Percentiles rank a stretch among this genome's conserved stretches.
Conservation (phyloP, 2,888 invertebrate species). For the Podotricha telesiphe region DNA sequence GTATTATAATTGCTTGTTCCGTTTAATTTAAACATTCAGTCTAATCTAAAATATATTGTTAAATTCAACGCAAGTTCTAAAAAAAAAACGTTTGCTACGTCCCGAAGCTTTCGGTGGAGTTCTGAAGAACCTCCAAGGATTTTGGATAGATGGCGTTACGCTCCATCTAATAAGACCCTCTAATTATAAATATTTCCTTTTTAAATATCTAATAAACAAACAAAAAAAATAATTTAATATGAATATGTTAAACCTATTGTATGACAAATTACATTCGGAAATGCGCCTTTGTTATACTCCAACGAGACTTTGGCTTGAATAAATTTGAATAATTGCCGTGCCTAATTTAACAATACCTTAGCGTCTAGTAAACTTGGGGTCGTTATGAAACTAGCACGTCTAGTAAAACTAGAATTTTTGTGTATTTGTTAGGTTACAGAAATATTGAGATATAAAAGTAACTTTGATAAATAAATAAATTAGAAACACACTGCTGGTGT, state of each 20-base stretch:
- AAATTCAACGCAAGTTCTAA: not conserved
- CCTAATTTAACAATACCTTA: conserved; percentile 35
- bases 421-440: not conserved
- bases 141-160: conserved; percentile 82
- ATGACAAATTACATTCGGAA: not conserved
- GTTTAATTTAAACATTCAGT: not conserved
- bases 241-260: conserved; percentile 9
- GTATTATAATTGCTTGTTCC: not conserved
- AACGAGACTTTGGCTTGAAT: conserved; percentile 55
- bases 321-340: conserved; percentile 60
- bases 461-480: not conserved
- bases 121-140: conserved; percentile 79
- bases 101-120: conserved; percentile 76
- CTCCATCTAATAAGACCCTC: conserved; percentile 45
- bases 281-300: conserved; percentile 36
- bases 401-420: not conserved
- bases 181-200: conserved; percentile 26
- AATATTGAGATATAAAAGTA: not conserved
- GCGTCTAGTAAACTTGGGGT: conserved; percentile 10
- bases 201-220: not conserved
- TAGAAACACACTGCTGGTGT: not conserved
- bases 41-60: not conserved
- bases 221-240: conserved; percentile 7
- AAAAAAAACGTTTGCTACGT: conserved; percentile 58
- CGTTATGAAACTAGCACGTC: no score